These are phyloP conservation scores for Silurus asotus DNA, from an alignment of 2,113 vertebrate genomes.

Conservation along the genomic window DNA sequence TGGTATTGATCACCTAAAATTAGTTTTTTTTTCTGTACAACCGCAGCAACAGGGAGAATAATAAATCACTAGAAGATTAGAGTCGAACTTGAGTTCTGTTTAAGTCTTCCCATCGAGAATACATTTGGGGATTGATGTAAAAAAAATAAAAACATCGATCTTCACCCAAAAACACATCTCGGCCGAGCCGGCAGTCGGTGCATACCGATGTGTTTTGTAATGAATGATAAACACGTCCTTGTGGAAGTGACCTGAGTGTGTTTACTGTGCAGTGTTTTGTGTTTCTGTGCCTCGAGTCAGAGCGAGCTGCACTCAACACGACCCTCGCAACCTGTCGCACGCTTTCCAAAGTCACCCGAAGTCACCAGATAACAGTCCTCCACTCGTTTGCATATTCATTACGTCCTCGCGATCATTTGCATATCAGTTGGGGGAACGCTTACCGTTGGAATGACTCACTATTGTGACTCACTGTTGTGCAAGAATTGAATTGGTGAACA, in stretches of 20 bases:
- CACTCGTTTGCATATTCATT: slow-evolving; percentile 8
- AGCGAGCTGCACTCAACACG: neutral
- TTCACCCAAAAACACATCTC: neutral
- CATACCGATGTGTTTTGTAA: slow-evolving; percentile 11
- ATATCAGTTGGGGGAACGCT: neutral
- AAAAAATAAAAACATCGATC: neutral
- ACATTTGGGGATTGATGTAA: neutral
- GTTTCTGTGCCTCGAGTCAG: neutral
- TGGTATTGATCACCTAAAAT: neutral
- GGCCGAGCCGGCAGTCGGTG: neutral
- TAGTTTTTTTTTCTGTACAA: neutral
- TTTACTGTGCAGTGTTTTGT: neutral
- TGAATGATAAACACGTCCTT: slow-evolving; percentile 6
- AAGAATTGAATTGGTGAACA: neutral
- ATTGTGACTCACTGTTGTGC: neutral
- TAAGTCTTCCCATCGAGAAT: neutral
- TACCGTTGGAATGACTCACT: neutral
- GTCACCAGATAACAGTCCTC: neutral
- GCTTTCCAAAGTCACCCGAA: neutral
- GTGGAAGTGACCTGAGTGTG: neutral
- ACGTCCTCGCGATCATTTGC: neutral
- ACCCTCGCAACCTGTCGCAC: neutral
- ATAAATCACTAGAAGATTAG: slow-evolving; percentile 11
- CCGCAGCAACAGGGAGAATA: neutral
- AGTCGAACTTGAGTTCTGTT: neutral